Base-by-base conservation (phyloP, 2,113 vertebrate species). In the Rhegmatorhina hoffmannsi region DNA sequence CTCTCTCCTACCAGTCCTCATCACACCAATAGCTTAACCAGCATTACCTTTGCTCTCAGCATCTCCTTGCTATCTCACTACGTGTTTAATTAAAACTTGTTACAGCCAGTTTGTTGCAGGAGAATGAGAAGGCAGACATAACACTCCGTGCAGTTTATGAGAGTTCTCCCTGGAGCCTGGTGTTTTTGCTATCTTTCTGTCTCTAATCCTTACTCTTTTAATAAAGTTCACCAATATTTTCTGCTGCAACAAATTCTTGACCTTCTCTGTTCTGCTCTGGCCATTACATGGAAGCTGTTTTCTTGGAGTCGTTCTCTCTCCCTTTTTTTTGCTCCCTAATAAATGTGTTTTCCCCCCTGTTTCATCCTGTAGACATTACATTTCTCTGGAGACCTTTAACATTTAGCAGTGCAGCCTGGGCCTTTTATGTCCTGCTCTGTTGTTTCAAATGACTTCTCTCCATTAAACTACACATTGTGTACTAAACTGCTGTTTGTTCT, bases 71-170 rank as follows among this genome's bases (percentile, higher is more conserved):
- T 72, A 6, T 33, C 68, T 87, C 16, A 34, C 28, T 6, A 63
- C 78, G 76, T 31, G 72, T 88, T 74, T 90, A 76, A 74, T 93
- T 95, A 90, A 93, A 96, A 93, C 73, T 81, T 75, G n/a, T 60
- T 92, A 66, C 10, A 19, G 59, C 47, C 47, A 21, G 56, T 62
- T 63, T 72, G 56, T 83, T 89, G 44, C 1, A 0, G 29, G 14
- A n/a, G 20, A 2, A 70, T 64, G 26, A 81, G 13, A 40, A 55
- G 17, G 40, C 66, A 94, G 73, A 20, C 24, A 0, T 14, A n/a
- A n/a, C 33, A 29, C 66, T 91, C 47, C 40, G 1, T 64, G 40
- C n/a, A 15, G 75, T 90, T 93, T 58, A 52, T 81, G 55, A 95
- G 64, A 59, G 9, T 72, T 89, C n/a, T 94, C 64, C 68, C 76